A percentile compares a stretch with the other conserved stretches of the same genome.
phyloP scores from a whole-genome alignment of 2,888 invertebrate species.

The Melinopterus prodromus region DNA sequence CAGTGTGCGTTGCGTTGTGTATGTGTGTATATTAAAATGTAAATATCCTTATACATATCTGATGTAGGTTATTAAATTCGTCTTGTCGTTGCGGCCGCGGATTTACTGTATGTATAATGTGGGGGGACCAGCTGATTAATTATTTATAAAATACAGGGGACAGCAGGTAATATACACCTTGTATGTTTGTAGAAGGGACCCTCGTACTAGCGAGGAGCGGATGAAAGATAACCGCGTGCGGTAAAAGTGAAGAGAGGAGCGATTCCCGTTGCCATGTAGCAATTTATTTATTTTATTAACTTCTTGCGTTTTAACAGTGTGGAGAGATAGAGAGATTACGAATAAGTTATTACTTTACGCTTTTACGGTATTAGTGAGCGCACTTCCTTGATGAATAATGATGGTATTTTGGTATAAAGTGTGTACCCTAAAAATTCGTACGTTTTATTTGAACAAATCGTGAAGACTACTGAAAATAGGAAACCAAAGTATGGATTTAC shows the following conservation, averaged over 20 bases:
- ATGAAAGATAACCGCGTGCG: neutral
- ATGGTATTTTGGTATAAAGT: too few species aligned
- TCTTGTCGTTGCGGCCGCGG: slow-evolving; percentile 16
- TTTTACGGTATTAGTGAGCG: neutral
- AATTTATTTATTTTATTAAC: slow-evolving; percentile 4
- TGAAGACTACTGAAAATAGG: too few species aligned
- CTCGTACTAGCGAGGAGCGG: neutral
- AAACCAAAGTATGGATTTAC: too few species aligned
- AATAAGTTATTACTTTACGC: neutral
- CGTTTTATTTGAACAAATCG: too few species aligned
- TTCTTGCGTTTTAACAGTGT: neutral
- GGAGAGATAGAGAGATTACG: neutral
- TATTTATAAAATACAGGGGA: slow-evolving; percentile 18
- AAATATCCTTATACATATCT: slow-evolving; percentile 24
- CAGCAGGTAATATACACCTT: slow-evolving; percentile 11
- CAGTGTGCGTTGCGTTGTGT: neutral
- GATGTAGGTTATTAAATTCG: slow-evolving; percentile 25
- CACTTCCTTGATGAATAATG: too few species aligned
- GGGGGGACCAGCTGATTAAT: slow-evolving; percentile 13
- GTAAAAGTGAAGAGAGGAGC: neutral
- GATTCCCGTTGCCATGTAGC: neutral
- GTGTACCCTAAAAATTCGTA: too few species aligned
- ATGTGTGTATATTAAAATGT: slow-evolving; percentile 17
- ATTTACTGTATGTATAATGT: slow-evolving; percentile 19
- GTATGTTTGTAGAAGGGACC: slow-evolving; percentile 9